Evolutionary conservation across 2,797 vertebrate species (phyloP), one percentile per base, ranked within the genome.

Genomic region (Scyliorhinus canicula): DNA sequence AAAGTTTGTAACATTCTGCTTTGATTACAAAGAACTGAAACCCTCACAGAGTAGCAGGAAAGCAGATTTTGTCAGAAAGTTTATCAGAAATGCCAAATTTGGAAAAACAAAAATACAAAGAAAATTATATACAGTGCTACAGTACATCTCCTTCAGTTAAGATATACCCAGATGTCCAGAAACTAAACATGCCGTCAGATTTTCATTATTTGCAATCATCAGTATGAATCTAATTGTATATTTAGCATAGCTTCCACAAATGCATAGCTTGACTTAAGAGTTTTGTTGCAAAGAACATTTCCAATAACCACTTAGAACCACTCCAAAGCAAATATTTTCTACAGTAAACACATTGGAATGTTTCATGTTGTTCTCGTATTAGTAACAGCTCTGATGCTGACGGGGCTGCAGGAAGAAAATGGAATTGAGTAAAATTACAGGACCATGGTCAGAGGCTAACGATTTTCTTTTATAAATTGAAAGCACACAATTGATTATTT

Each of bases 61-160:
- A 65, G n/a, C 8, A 91, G 57, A 65, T 19, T 11, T 63, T 40
- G 35, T 90, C 63, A 90, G 35, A 90, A 63, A 60, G 55, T n/a
- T 60, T 11, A 85, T 55, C 84, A 55, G 31, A 31, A 50, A 85
- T 50, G 52, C 14, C 24, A 6, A 57, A 88, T 57, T 91, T 65
- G 35, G 24, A 63, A 65, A 65, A 91, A 63, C 19, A 44, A 21
- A 44, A 71, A 69, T 69, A 93, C 47, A 50, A 90, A 90, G 52
- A 55, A 90, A 93, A 93, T 71, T 52, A 94, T 94, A 52, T 74
- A 69, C 65, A 93, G 93, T 91, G 67, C 93, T 69, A n/a, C 26
- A 16, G 65, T 69, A 67, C 55, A 40, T 3, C 63, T 21, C 6
- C 44, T 52, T 50, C 40, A 50, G n/a, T 2, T n/a, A n/a, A 12